Conservation (phyloP, 2,888 invertebrate species). For the Candidula unifasciata region DNA sequence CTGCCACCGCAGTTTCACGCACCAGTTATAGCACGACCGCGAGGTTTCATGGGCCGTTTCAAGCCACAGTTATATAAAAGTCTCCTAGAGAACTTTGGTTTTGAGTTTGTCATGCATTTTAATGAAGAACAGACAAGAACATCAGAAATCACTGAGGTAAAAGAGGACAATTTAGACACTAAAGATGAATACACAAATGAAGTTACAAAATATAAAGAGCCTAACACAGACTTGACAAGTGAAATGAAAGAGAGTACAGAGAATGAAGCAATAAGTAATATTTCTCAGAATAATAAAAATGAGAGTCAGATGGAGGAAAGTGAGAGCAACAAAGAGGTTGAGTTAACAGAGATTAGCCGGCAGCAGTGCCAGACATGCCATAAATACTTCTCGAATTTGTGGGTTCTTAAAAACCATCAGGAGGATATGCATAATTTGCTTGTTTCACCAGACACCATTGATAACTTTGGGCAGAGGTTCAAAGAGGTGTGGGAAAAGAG, state of each 20-base stretch:
- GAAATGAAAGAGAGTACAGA: background rate
- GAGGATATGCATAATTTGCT: slow-evolving; percentile 95
- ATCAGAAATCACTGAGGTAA: slow-evolving; percentile 49
- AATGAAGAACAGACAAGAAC: slow-evolving; percentile 87
- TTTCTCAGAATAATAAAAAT: slow-evolving; percentile 40
- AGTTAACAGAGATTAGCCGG: slow-evolving; percentile 86
- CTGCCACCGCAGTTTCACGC: slow-evolving; percentile 49
- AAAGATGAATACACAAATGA: background rate
- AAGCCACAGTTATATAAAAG: slow-evolving; percentile 90
- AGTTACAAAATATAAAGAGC: slow-evolving; percentile 35
- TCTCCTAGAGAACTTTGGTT: slow-evolving; percentile 93
- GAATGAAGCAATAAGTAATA: background rate
- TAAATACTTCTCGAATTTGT: slow-evolving; percentile 95
- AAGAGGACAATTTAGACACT: slow-evolving; percentile 35
- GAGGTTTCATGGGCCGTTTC: slow-evolving; percentile 67
- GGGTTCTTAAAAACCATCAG: slow-evolving; percentile 96
- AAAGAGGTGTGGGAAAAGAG: slow-evolving; percentile 90
- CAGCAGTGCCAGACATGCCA: slow-evolving; percentile 93
- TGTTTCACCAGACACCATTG: slow-evolving; percentile 91
- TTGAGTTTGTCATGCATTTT: slow-evolving; percentile 97
- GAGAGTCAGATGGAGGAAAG: slow-evolving; percentile 59
- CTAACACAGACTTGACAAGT: background rate
- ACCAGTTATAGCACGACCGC: slow-evolving; percentile 49
- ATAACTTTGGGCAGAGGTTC: slow-evolving; percentile 93
- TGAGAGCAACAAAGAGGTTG: slow-evolving; percentile 60